phyloP scores from a whole-genome alignment of 2,797 vertebrate species.

The Peromyscus nudipes region DNA sequence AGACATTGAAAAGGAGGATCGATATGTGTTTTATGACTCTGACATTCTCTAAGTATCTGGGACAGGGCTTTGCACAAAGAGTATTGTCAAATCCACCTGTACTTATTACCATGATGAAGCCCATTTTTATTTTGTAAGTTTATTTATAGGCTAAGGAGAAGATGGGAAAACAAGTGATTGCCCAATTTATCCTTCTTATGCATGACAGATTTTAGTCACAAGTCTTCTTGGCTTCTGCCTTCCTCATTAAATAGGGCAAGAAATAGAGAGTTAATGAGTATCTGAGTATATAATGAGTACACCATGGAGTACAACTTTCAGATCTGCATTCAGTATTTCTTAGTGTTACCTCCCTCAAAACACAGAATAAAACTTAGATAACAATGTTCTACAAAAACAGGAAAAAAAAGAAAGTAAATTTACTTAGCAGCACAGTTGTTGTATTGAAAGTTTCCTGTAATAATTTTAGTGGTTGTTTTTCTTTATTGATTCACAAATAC shows the following conservation, averaged over 20 bases:
- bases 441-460: background rate
- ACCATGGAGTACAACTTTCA: background rate
- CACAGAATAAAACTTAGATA: constrained; percentile 48
- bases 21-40: background rate
- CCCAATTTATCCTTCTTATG: background rate
- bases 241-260: background rate
- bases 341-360: background rate
- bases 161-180: background rate
- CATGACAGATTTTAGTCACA: background rate
- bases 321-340: background rate
- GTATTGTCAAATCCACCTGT: background rate
- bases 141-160: background rate
- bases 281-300: background rate
- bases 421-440: background rate
- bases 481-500: background rate
- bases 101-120: background rate
- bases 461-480: background rate
- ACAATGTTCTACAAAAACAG: background rate
- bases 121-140: background rate
- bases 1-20: background rate
- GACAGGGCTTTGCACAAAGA: background rate
- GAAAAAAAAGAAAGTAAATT: background rate
- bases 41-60: background rate
- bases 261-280: background rate
- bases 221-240: background rate